These are phyloP conservation scores for Onchidella celtica DNA, from an alignment of 2,888 invertebrate species.

Conservation along the genomic window DNA sequence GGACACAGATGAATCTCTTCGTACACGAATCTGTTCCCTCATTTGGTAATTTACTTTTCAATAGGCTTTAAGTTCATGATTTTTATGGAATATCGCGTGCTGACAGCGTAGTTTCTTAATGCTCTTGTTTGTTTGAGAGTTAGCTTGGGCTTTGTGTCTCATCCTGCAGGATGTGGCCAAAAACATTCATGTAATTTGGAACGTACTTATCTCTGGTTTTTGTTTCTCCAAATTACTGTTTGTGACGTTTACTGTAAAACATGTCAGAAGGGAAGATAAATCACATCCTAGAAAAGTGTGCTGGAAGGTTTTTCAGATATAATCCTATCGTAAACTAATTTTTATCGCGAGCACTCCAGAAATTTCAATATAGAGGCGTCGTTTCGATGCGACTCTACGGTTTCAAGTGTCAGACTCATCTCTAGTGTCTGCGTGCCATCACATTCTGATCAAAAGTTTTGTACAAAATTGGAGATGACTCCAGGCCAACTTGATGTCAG, in stretches of 20 bases:
- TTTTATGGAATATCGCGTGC: not conserved
- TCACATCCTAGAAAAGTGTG: not conserved
- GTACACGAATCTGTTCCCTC: conserved; percentile 1
- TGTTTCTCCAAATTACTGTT: conserved; percentile 25
- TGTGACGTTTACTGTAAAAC: conserved; percentile 2
- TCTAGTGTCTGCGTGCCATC: too few species aligned
- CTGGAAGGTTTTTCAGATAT: not conserved
- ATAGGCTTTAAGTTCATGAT: conserved; percentile 19
- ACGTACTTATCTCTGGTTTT: not conserved
- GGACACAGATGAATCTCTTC: not conserved
- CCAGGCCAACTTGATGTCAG: too few species aligned
- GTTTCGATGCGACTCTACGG: too few species aligned
- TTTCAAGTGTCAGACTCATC: too few species aligned
- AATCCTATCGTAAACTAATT: conserved; percentile 10
- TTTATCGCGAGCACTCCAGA: not conserved
- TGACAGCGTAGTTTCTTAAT: not conserved
- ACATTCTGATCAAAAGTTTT: too few species aligned
- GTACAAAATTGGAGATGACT: too few species aligned
- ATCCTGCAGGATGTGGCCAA: not conserved
- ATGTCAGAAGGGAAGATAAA: conserved; percentile 16
- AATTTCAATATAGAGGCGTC: not conserved
- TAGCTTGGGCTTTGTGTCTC: not conserved
- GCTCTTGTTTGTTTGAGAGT: conserved; percentile 12
- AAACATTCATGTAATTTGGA: conserved; percentile 23
- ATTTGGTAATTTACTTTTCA: conserved; percentile 31